Conservation (phyloP, 2,797 vertebrate species). For the Glyptemys insculpta region DNA sequence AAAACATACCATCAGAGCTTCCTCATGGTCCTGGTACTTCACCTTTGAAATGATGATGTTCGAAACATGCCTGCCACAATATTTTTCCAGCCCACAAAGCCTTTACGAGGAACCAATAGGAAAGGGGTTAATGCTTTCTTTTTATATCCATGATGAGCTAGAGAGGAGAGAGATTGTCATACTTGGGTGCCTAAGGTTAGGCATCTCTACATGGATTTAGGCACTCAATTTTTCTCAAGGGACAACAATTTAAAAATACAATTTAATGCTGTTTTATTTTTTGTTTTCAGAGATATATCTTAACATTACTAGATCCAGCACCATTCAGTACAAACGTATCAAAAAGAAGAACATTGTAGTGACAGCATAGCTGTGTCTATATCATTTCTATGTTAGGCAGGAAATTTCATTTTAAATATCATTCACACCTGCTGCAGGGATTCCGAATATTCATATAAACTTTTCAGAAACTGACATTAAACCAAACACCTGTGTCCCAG, state of each 20-base stretch:
- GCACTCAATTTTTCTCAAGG: not conserved
- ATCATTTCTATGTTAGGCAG: not conserved
- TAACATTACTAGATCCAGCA: not conserved
- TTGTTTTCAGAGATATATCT: not conserved
- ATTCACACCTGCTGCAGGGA: not conserved
- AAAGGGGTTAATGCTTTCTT: not conserved
- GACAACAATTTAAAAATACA: not conserved
- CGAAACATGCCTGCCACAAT: not conserved
- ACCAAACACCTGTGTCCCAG: not conserved
- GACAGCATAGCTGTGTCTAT: accelerated
- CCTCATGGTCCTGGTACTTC: not conserved
- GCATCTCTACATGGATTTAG: not conserved
- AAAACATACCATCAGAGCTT: constrained; percentile 56
- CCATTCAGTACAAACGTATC: not conserved
- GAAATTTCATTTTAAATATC: not conserved
- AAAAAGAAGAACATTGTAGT: not conserved
- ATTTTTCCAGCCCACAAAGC: not conserved
- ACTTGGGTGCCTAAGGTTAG: not conserved
- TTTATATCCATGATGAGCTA: not conserved
- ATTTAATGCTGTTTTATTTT: not conserved
- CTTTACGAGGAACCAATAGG: not conserved
- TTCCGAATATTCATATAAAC: not conserved
- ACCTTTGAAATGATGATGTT: constrained; percentile 8
- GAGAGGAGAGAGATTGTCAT: not conserved
- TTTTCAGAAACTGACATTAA: not conserved